Conservation (phyloP, 2,797 vertebrate genomes). For the Scleropages formosus region DNA sequence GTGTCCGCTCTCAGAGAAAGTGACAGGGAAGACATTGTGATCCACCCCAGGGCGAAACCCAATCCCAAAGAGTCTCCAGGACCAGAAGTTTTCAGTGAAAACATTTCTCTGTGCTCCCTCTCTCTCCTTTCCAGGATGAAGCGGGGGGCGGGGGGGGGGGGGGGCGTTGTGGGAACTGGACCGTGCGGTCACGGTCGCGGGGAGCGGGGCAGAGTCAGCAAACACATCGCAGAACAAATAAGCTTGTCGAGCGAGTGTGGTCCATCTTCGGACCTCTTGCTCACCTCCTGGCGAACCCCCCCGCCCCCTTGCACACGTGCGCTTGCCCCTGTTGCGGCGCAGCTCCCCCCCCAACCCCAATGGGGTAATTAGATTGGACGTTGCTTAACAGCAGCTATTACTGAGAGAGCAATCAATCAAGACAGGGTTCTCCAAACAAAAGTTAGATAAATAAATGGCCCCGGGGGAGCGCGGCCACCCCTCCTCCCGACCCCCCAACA, state of each 20-base stretch:
- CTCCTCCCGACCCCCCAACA: conserved; percentile 59
- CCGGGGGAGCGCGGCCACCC: conserved; percentile 53
- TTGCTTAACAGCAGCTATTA: conserved; percentile 73
- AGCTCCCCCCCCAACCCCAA: conserved; percentile 46
- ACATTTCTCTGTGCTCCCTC: conserved; percentile 77
- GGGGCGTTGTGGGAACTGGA: conserved; percentile 73
- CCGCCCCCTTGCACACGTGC: conserved; percentile 43
- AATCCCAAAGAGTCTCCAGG: conserved; percentile 80
- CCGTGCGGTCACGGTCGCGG: conserved; percentile 69
- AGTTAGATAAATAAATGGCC: conserved; percentile 78
- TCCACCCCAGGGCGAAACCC: conserved; percentile 77
- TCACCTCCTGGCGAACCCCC: background rate
- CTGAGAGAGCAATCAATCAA: conserved; percentile 78
- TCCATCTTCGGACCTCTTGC: conserved; percentile 58
- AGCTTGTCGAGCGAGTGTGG: conserved; percentile 60
- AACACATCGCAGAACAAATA: conserved; percentile 85
- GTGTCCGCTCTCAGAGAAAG: conserved; percentile 57
- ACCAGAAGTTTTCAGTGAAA: conserved; percentile 90
- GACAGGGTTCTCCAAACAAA: conserved; percentile 71
- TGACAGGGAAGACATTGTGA: conserved; percentile 77
- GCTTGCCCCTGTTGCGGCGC: conserved; percentile 51
- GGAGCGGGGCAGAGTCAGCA: conserved; percentile 80
- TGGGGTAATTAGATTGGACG: conserved; percentile 77
- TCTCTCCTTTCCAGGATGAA: too few species aligned
- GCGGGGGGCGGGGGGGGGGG: too few species aligned